Evolutionary conservation across 2,113 vertebrate species (phyloP), one percentile per base, ranked within the genome.

Genomic region (Lathamus discolor): DNA sequence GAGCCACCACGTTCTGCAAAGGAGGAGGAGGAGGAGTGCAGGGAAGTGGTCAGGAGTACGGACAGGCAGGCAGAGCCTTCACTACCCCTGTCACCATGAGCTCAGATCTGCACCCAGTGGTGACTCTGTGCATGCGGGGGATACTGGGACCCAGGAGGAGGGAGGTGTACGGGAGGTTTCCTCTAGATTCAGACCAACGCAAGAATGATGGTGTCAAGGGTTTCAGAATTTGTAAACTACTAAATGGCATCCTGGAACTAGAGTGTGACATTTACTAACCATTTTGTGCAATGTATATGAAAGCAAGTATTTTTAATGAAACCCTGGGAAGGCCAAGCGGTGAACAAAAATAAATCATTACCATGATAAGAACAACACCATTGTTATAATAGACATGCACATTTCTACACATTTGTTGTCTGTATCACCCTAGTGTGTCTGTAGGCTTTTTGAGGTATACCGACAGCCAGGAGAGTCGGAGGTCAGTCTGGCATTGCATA

Each of bases 1-100:
- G 44, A n/a, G 35, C 51, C 2, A 0, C 29, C 33, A 5, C 0
- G 0, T 17, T 39, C 33, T 70, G 46, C 37, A 44, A 13, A 85
- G n/a, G 29, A 59, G 27, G 18, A 67, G 29, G 17, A 67, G 39
- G n/a, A 73, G 59, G n/a, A 52, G 25, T 2, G 51, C 28, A 62
- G 24, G 41, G 49, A 73, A 67, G 35, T 13, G 18, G n/a, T 18
- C n/a, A 4, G 0, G 35, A 29, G 64, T 23, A 46, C 7, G 20
- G 33, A 51, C 18, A 29, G 70, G 37, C 33, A 41, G 59, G 52
- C 67, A 54, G 10, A 15, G 31, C 8, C 33, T 62, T 62, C 51
- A 33, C 57, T 3, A 41, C 29, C 41, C 5, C 1, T 3, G 13
- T 15, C 5, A 6, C 16, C 39, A 7, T 28, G 11, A 63, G n/a